Conservation (phyloP, 2,797 vertebrate species). For the Ficedula albicollis region DNA sequence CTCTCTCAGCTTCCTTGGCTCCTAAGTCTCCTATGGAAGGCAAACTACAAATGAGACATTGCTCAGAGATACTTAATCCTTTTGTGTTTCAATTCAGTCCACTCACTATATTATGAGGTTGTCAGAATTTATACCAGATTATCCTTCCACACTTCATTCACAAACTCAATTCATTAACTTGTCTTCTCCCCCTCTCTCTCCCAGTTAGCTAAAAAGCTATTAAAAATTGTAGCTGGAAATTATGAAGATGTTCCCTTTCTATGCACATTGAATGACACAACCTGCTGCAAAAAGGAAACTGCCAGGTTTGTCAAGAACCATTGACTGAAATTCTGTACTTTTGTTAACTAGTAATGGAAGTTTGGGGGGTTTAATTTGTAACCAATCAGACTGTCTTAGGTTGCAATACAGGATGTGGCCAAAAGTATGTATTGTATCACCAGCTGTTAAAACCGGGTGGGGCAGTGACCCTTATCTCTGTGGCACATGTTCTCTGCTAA, state of each 20-base stretch:
- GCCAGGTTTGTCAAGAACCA: background rate
- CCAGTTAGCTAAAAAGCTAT: background rate
- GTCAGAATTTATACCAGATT: background rate
- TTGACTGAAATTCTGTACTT: background rate
- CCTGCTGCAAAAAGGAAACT: background rate
- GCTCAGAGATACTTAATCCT: background rate
- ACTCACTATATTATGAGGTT: rapidly evolving
- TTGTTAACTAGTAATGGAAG: background rate
- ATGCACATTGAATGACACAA: background rate
- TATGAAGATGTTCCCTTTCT: background rate
- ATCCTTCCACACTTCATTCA: background rate
- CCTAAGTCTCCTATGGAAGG: background rate
- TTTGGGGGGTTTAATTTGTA: background rate
- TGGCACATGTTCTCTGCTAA: too few species aligned
- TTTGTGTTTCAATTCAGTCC: background rate
- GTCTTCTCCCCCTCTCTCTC: background rate
- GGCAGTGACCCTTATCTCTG: too few species aligned
- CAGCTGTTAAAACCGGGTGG: too few species aligned
- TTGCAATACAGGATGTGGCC: too few species aligned
- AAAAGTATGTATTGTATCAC: too few species aligned
- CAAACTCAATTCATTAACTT: background rate
- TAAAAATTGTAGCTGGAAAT: background rate
- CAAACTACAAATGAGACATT: background rate
- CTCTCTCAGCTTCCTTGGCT: background rate
- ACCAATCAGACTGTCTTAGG: background rate